Base-by-base conservation (phyloP, 2,888 invertebrate genomes). In the Conchocele bisecta region DNA sequence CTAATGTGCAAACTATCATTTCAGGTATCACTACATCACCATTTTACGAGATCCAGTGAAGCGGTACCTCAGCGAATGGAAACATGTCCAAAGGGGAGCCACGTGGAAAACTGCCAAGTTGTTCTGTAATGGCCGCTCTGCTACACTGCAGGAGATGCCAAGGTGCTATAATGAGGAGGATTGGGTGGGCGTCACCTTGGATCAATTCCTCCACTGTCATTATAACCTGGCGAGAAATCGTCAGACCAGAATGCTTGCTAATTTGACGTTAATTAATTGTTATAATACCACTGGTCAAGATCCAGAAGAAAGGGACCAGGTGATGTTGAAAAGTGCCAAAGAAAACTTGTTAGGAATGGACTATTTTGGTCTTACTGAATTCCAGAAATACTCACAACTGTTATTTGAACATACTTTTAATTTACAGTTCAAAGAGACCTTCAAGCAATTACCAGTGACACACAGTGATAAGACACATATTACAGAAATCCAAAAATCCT, bases 241-340 rank as follows among this genome's bases (percentile, higher is more conserved):
- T 72, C 99, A 99, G 92, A 98, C 99, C 3, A 93, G 99, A 82
- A 99, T 99, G 99, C 91, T 99, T 87, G 97, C 99, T 17, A 98
- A 99, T 93, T 93, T 99, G 79, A 96, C 96, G 66, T 93, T 98
- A 54, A 95, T 99, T 37, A 97, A 97, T 65, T 99, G 99, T 92
- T 99, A 99, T 92, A 97, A 98, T 76, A 79, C 59, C 6, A 79
- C 86, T 9, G 81, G 83, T n/a, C 74, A 86, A 68, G 58, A 83
- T 17, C 42, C 64, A 11, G 68, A 75, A 13, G 58, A 81, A 33
- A 68, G 88, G 15, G 79, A 88, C 46, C 59, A 73, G 59, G 95
- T 98, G 51, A 95, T 99, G 94, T 92, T 99, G 76, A 96, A 96
- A 35, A 98, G 98, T 88, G 99, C 99, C 59, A 98, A 98, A 92